Base-by-base conservation (phyloP, 2,888 invertebrate species). In the Chironomus riparius region DNA sequence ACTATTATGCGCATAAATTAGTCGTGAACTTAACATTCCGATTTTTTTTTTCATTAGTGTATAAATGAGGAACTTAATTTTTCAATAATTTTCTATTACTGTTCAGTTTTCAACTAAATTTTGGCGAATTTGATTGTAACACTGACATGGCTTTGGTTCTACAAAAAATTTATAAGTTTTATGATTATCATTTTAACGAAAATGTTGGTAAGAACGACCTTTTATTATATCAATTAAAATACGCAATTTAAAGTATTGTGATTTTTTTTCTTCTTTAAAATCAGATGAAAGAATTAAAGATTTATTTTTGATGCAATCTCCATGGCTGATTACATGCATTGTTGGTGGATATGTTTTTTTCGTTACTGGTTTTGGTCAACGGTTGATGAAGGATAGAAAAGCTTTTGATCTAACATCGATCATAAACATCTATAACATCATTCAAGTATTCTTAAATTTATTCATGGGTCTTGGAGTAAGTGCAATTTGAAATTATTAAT, bases 391-490 rank as follows among this genome's bases (percentile, higher is more conserved):
- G 80, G 85, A 89, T 80, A 83, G 90, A 72, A 86, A 89, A 80
- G 88, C 92, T 0, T 88, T 87, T 80, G 85, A 89, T 78, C 81
- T 92, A 22, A 86, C 88, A 70, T 86, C 86, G 73, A 81, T 88
- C 48, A 84, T 92, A 79, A 85, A 91, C 77, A 79, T 88, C 13
- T 92, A 92, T 82, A 92, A 92, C 82, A 86, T 89, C 70, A 78
- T 88, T 12, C 91, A 92, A 87, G 90, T 91, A 2, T 74, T 65
- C 7, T 22, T 74, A 6, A 74, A 74, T 65, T 48, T 74, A 18
- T 74, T 68, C 15, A 47, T 74, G 22, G 65, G 68, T 7, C 4
- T 74, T 3, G 48, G 68, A 18, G 74, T 74, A 68, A 48, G 47
- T 61, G 3, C 1, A 22, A 50, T 15, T 50, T 15, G 13, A 7